phyloP scores from a whole-genome alignment of 2,113 vertebrate genomes.

The Oceanodroma tethys region DNA sequence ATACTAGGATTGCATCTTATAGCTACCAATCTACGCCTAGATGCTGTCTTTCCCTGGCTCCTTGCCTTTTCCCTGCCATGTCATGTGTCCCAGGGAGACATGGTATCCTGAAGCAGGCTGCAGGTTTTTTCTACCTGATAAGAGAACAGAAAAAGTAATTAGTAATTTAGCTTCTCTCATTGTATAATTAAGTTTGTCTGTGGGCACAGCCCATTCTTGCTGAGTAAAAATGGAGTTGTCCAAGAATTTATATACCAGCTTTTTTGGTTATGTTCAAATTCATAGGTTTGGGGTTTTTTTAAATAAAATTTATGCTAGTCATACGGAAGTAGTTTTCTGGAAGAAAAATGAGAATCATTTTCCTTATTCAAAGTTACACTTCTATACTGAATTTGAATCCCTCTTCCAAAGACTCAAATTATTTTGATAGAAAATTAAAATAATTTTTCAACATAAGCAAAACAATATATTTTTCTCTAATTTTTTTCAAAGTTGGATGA shows the following conservation, averaged over 20 bases:
- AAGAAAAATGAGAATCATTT: background rate
- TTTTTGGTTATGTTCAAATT: background rate
- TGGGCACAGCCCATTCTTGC: background rate
- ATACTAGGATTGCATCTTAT: background rate
- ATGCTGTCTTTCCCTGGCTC: background rate
- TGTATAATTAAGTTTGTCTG: background rate
- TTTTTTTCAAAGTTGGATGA: background rate
- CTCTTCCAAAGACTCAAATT: background rate
- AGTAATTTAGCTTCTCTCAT: background rate
- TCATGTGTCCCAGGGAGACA: background rate
- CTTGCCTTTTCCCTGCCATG: background rate
- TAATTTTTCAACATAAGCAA: background rate
- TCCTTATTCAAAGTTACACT: background rate
- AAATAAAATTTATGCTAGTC: background rate
- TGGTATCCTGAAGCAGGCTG: background rate
- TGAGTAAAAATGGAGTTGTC: background rate
- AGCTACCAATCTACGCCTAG: background rate
- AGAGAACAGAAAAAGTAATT: background rate
- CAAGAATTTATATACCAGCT: background rate
- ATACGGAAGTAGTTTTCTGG: background rate
- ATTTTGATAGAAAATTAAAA: background rate
- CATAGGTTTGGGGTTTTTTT: background rate
- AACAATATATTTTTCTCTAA: background rate
- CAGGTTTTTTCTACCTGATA: background rate
- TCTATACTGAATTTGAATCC: background rate